phyloP scores from a whole-genome alignment of 2,113 vertebrate genomes.

The Menidia beryllina region DNA sequence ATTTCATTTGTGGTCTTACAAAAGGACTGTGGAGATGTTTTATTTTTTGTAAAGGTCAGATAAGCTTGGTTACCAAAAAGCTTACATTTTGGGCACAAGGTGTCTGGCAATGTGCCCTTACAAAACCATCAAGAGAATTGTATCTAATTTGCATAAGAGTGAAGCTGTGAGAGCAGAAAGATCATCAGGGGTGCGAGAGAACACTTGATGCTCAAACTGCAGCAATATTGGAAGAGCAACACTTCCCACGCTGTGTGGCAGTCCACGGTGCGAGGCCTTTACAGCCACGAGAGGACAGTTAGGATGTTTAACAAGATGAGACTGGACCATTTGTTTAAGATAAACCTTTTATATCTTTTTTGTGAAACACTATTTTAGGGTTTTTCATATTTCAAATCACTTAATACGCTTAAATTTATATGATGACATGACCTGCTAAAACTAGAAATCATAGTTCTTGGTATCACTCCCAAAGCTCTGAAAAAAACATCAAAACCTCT shows the following conservation, averaged over 20 bases:
- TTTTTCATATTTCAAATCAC: not conserved
- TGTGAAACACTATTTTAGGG: not conserved
- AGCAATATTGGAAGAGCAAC: constrained; percentile 40
- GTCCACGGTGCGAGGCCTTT: not conserved
- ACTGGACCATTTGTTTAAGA: too few relatives aligned
- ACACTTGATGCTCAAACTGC: constrained; percentile 1
- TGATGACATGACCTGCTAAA: not conserved
- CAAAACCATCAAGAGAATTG: too few relatives aligned
- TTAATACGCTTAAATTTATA: not conserved
- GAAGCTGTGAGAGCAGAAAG: constrained; percentile 15
- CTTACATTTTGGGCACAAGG: too few relatives aligned
- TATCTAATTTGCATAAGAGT: constrained; percentile 1
- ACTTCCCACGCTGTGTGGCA: not conserved
- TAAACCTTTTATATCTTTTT: not conserved
- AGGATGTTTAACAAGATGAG: not conserved
- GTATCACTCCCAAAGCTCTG: too few relatives aligned
- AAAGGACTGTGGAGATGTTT: not conserved
- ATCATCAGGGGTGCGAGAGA: not conserved
- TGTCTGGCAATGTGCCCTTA: too few relatives aligned
- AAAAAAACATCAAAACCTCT: too few relatives aligned
- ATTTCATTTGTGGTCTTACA: not conserved
- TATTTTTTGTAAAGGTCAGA: too few relatives aligned
- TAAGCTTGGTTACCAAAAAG: too few relatives aligned
- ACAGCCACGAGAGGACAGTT: not conserved
- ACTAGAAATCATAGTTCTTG: not conserved